Conservation (phyloP, 2,888 invertebrate genomes). For the Lobophora halterata region DNA sequence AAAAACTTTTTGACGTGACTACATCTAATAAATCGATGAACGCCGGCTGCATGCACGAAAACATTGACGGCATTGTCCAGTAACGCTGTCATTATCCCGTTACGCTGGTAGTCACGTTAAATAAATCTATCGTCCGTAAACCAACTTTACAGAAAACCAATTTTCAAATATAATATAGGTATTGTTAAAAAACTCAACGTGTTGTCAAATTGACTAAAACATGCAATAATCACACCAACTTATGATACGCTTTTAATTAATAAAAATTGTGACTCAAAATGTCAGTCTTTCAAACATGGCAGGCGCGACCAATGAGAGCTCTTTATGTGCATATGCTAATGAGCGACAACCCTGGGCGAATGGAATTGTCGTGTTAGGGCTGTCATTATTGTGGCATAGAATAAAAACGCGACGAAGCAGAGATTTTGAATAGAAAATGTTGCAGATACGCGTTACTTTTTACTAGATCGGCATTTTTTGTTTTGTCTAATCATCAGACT, state of each 20-base stretch:
- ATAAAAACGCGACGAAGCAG: constrained; percentile 46
- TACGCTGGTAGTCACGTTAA: too few relatives aligned
- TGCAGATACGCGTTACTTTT: constrained; percentile 9
- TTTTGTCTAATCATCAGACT: too few relatives aligned
- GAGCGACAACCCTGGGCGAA: constrained; percentile 71
- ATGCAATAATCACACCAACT: constrained; percentile 34
- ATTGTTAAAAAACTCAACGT: constrained; percentile 4
- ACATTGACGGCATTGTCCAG: too few relatives aligned
- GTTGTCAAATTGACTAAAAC: constrained; percentile 32
- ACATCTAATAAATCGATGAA: too few relatives aligned
- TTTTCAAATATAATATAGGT: constrained; percentile 25
- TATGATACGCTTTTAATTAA: constrained; percentile 62
- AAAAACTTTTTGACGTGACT: too few relatives aligned
- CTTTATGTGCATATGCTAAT: constrained; percentile 77
- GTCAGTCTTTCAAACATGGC: constrained; percentile 65
- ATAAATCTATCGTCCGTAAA: too few relatives aligned
- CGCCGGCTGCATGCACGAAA: too few relatives aligned
- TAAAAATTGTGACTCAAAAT: constrained; percentile 67
- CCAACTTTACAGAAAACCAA: too few relatives aligned
- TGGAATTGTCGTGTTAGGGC: constrained; percentile 78
- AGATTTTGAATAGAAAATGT: constrained; percentile 46
- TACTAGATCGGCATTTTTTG: too few relatives aligned
- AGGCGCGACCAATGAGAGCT: constrained; percentile 57
- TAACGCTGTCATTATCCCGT: too few relatives aligned
- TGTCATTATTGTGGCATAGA: constrained; percentile 58